Evolutionary conservation across 1,140 invertebrate species (phyloP), one percentile per base, ranked within the genome.

Genomic region (Trichogramma pretiosum): DNA sequence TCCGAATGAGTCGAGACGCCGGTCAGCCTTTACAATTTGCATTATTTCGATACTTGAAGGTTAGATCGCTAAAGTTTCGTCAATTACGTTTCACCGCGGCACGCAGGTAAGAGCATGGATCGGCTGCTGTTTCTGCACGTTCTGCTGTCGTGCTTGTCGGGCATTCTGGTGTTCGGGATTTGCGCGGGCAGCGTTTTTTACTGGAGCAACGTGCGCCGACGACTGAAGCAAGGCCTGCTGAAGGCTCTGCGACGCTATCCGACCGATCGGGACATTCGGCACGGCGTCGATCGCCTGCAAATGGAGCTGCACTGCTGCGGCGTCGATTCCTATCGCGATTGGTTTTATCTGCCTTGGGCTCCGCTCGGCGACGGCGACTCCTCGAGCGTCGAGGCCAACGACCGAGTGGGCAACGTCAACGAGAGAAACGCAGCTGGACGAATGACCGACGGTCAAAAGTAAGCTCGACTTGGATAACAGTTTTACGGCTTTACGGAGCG

Each of bases 271-370:
- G 36, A 8, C 14, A 18, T 21, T 3, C 57, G 54, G 19, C n/a
- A 26, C 0, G 37, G 42, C 1, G 3, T 58, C 3, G 56, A 59
- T 16, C 24, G 34, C 0, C 13, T 59, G n/a, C 56, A 58, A 19
- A 49, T 39, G 0, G 50, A 56, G 19, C 33, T 59, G 1, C 23
- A 43, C 14, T 59, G 57, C 33, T 59, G 57, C 24, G 57, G 57
- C 0, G 36, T 44, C 11, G 40, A 42, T 0, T 38, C 48, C 7
- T 58, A 56, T 38, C 19, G 34, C 9, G 57, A 59, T 22, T 59
- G 57, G 57, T 53, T 56, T 14, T 37, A 24, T 2, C 38, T 57
- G 1, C 49, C 49, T 1, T 56, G 57, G 56, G n/a, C 26, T n/a
- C n/a, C n/a, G n/a, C n/a, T n/a, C n/a, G n/a, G n/a, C n/a, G n/a